Base-by-base conservation (phyloP, 1,140 invertebrate genomes). In the Stegodyphus mimosarum region DNA sequence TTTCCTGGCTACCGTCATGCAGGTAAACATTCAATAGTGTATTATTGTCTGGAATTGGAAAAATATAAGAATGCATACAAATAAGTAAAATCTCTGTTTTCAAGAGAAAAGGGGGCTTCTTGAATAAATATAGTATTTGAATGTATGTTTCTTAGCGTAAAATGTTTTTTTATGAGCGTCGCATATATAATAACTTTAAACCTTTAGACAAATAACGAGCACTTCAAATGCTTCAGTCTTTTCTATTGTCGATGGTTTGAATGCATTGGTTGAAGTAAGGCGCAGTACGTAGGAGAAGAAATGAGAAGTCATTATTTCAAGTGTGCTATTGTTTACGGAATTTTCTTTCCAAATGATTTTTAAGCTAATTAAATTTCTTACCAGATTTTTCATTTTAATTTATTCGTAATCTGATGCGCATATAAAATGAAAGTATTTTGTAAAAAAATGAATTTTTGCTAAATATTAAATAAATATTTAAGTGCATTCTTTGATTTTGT, bases 1-100 rank as follows among this genome's bases (percentile, higher is more conserved):
- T 71, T 85, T 50, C 18, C 83, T 64, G 73, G 74, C 69, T 85
- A 85, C 17, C 48, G 69, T 4, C 83, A 85, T 48, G 11, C 74
- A 64, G 83, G 83, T 85, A 85, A 71, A 13, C 6, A 72, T 11
- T 49, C 48, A 72, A 50, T 72, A 72, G 1, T 51, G 17, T 17
- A 13, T n/a, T 69, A 10, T 69, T 69, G 15, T 48, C 60, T 63
- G n/a, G 10, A 63, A 13, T n/a, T 63, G 60, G 60, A 63, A 63
- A 13, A 13, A 63, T 63, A 63, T 63, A n/a, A 63, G n/a, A 63
- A 11, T 11, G n/a, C 60, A n/a, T 63, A 13, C 10, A 13, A 63
- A n/a, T 11, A 63, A 13, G 60, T 13, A 63, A 63, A 11, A 63
- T 13, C 1, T 63, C 10, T 63, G 10, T 69, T 69, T 13, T n/a